Evolutionary conservation across 2,797 vertebrate species (phyloP).

Genomic region (Ptychobarbus kaznakovi): DNA sequence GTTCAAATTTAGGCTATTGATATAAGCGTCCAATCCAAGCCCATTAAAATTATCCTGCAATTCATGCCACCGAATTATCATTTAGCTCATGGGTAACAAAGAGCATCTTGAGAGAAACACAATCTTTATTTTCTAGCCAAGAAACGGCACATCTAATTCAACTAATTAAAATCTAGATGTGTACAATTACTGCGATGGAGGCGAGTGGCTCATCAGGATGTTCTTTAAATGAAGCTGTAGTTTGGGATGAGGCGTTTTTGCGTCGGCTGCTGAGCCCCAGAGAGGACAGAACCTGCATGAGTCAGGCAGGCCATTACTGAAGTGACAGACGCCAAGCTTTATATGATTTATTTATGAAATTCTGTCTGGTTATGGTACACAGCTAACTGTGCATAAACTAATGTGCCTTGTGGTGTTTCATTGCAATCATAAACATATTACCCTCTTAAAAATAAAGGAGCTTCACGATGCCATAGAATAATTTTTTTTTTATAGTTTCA

Average conservation of each 20-base stretch:
- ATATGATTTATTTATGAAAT: slow-evolving; percentile 47
- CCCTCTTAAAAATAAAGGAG: too few relatives aligned
- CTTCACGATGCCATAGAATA: too few relatives aligned
- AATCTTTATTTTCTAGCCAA: neutral
- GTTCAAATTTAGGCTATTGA: neutral
- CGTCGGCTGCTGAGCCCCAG: neutral
- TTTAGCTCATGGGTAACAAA: slow-evolving; percentile 16
- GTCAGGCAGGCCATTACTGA: slow-evolving; percentile 15
- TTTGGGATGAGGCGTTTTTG: slow-evolving; percentile 25
- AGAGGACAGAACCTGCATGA: neutral
- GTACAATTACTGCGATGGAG: slow-evolving; percentile 33
- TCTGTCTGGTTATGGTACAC: slow-evolving; percentile 35
- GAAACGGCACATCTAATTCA: slow-evolving; percentile 26
- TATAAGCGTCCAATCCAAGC: neutral
- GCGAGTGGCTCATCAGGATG: slow-evolving; percentile 3
- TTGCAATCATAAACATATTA: neutral
- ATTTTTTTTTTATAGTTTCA: too few relatives aligned
- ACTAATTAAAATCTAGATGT: slow-evolving; percentile 45
- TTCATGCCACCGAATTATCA: slow-evolving; percentile 32
- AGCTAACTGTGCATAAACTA: slow-evolving; percentile 15
- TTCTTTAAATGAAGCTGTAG: slow-evolving; percentile 33
- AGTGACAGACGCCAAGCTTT: slow-evolving; percentile 48
- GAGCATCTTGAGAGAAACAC: slow-evolving; percentile 21
- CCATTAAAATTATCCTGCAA: neutral
- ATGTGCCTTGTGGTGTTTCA: neutral